Evolutionary conservation across 1,140 invertebrate species (phyloP), one percentile per base, ranked within the genome.

Genomic region (Mya arenaria): DNA sequence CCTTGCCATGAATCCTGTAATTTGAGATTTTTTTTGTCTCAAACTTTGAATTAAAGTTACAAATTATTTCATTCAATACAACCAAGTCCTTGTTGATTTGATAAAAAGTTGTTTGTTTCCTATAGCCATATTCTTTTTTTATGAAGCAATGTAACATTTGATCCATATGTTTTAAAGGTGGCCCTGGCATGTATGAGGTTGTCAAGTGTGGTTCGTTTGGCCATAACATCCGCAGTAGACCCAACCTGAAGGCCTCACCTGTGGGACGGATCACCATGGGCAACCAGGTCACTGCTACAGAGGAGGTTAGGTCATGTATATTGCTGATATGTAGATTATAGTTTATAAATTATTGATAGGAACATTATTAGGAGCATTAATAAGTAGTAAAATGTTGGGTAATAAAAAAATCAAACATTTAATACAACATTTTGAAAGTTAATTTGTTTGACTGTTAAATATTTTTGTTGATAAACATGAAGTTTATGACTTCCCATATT

Each of bases 191-290:
- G 19, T 95, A 95, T 86, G 93, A 94, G 78, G 96, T 97, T 2
- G 94, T 97, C 0, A 96, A 96, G 86, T 97, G 96, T 92, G 96
- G 96, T 4, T 95, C 96, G 41, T 96, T 96, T 28, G 96, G 96
- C 15, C 96, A 97, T 91, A 97, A 97, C 88, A 95, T 97, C 72
- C 93, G 96, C 41, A 95, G 94, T 82, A 93, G 94, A 80, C 96
- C 96, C 0, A 96, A 94, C 88, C 91, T 97, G n/a, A 95, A 95
- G 90, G 96, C 96, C 2, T 93, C 95, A 4, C 94, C 96, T 17
- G 95, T 97, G 63, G 96, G 96, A 17, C 96, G 96, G 94, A 89
- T 97, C 1, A 95, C 95, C 4, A 92, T 96, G 36, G 96, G 96
- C n/a, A 96, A 96, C 90, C 92, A 94, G 48, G 94, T 97, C 48